These are phyloP conservation scores for Chironomus tepperi DNA, from an alignment of 1,140 invertebrate species.

Conservation along the genomic window DNA sequence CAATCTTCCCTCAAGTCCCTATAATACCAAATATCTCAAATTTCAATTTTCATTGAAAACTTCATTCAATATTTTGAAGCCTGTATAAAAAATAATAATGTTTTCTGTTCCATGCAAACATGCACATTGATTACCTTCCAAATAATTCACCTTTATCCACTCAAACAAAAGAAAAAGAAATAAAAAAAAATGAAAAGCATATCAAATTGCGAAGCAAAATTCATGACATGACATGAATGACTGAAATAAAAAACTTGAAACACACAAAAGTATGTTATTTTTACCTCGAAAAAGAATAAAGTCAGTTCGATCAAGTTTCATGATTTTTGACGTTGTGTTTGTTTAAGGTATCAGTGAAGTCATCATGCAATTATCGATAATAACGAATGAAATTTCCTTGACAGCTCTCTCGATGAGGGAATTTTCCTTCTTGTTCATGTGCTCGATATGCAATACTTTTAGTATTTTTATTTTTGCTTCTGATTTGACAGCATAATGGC, in stretches of 20 bases:
- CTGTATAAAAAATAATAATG: no score
- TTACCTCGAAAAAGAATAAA: background rate
- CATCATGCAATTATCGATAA: slow-evolving; percentile 13
- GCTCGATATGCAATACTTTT: no score
- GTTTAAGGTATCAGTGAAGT: slow-evolving; percentile 12
- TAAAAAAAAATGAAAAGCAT: background rate
- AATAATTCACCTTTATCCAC: no score
- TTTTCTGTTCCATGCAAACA: no score
- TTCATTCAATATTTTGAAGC: no score
- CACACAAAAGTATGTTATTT: background rate
- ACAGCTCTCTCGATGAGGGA: background rate
- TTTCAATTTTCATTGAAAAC: no score
- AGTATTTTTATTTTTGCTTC: no score
- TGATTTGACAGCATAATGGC: slow-evolving; percentile 3
- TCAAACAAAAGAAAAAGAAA: no score
- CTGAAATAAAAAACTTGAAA: background rate
- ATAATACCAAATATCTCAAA: no score
- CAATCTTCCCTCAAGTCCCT: no score
- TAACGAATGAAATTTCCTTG: slow-evolving; percentile 7
- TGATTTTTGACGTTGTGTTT: slow-evolving; percentile 9
- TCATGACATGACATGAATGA: slow-evolving; percentile 7
- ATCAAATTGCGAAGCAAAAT: background rate
- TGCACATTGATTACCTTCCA: no score
- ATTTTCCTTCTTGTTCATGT: background rate
- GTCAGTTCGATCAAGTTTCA: background rate